Base-by-base conservation (phyloP, 1,140 invertebrate genomes). In the Heliconius eleuchia region DNA sequence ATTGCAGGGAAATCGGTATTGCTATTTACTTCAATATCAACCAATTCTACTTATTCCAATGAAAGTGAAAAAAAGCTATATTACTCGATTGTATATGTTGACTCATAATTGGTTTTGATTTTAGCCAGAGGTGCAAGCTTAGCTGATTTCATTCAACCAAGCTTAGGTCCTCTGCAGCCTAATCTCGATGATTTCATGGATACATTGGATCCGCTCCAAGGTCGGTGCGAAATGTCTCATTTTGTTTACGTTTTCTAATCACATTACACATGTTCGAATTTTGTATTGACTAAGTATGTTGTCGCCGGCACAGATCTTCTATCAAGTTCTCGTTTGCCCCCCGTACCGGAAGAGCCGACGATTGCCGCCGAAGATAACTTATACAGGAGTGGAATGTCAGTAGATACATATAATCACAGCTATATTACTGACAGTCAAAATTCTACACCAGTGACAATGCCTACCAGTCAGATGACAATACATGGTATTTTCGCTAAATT, bases 131-230 rank as follows among this genome's bases (percentile, higher is more conserved):
- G 95, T 82, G 95, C 94, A 52, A 90, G 91, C 83, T 91, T 95
- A 87, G 98, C 99, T 19, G 99, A 99, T 95, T 98, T 99, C 87
- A 99, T 99, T 92, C 99, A 99, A 95, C 99, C 99, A 74, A 99
- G 98, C 90, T 96, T 99, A 83, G 97, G 99, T 74, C 98, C 99
- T 77, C 95, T 99, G 57, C 99, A 99, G 92, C 99, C 99, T 80
- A 99, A 98, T 95, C 96, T 99, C 84, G 99, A 99, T 91, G 99
- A 99, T 95, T 98, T 98, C 92, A 98, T 98, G 97, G 98, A 98
- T 86, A 98, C 98, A 86, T 96, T 98, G 88, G 97, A 98, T 88
- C 97, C 97, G 7, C 95, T 98, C 78, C 97, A 98, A 95, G 97
- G 97, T 98, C 95, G 85, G 60, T 72, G 27, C 39, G 18, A 52